Base-by-base conservation (phyloP, 2,797 vertebrate genomes). In the Ispidina lecontei region DNA sequence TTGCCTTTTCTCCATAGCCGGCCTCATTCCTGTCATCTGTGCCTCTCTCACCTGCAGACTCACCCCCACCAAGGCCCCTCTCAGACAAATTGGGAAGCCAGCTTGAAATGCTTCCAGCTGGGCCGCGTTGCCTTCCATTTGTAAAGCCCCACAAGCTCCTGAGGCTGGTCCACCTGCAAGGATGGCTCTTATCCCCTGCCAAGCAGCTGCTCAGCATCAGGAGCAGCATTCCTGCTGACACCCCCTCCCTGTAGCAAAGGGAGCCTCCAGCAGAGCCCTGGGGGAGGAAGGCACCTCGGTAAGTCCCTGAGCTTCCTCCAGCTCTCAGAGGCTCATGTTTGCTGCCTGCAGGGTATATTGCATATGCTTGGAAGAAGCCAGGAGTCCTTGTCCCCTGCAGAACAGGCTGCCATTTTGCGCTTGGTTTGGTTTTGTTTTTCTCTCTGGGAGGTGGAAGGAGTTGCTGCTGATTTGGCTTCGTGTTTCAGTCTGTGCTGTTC, bases 1-100 rank as follows among this genome's bases (percentile, higher is more conserved):
- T 67, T 88, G 41, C 47, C 39, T 82, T 59, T 73, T 43, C 71
- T 80, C 55, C 71, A 79, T 70, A 87, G 70, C 77, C 51, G 55
- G 44, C 25, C n/a, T 94, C 2, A 2, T 71, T 87, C 31, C 43
- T 65, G 51, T 63, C 43, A 77, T 59, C 81, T 58, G 55, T 44
- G 51, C 31, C 59, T 75, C 43, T 80, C 28, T 51, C 59, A 63
- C 1, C 1, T 56, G 22, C 76, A 89, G 51, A 56, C 43, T 71
- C 77, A 58, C 14, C 29, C 21, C 55, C 52, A 59, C 29, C 44
- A 47, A 51, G 52, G n/a, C 41, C 25, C 55, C 0, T 52, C 68
- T 78, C 60, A 29, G 29, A 56, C 29, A 2, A 5, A 15, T 25
- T n/a, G 64, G 54, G 58, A 74, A 84, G 71, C 37, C 1, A 1